Conservation (phyloP, 1,140 invertebrate species). For the Listronotus oregonensis region DNA sequence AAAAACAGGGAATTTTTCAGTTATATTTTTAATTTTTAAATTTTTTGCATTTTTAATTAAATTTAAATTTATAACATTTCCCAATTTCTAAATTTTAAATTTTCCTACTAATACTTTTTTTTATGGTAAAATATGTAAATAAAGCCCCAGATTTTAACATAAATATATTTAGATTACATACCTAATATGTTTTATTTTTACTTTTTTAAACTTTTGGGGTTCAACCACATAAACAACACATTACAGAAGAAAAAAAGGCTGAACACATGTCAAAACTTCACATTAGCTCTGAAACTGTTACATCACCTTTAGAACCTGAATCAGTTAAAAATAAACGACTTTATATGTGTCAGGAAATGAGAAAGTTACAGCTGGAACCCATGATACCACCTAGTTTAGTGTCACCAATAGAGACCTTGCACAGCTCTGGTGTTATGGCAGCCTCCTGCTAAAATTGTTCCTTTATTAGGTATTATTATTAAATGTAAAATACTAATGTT, state of each 20-base stretch:
- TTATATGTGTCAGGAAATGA: constrained; percentile 69
- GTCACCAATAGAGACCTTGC: constrained; percentile 68
- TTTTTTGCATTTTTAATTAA: no score
- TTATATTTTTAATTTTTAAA: no score
- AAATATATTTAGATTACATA: no score
- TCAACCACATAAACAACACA: constrained; percentile 70
- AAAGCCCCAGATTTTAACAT: no score
- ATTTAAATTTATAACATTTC: no score
- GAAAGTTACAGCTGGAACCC: constrained; percentile 65
- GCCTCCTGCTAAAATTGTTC: constrained; percentile 58
- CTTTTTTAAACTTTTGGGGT: constrained; percentile 37
- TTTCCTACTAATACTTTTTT: no score
- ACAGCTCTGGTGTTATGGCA: constrained; percentile 79
- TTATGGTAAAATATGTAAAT: no score
- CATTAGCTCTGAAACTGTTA: constrained; percentile 60
- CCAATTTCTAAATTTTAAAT: no score
- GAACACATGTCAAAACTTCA: constrained; percentile 74
- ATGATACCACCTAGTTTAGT: constrained; percentile 65
- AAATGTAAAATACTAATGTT: no score
- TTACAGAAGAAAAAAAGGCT: constrained; percentile 80
- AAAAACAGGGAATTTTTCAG: no score
- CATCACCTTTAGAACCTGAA: constrained; percentile 45
- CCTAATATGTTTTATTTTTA: no score
- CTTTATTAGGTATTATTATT: constrained; percentile 6
- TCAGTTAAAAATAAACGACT: constrained; percentile 45